Evolutionary conservation across 2,113 vertebrate species (phyloP).

Genomic region (Peucedramus taeniatus): DNA sequence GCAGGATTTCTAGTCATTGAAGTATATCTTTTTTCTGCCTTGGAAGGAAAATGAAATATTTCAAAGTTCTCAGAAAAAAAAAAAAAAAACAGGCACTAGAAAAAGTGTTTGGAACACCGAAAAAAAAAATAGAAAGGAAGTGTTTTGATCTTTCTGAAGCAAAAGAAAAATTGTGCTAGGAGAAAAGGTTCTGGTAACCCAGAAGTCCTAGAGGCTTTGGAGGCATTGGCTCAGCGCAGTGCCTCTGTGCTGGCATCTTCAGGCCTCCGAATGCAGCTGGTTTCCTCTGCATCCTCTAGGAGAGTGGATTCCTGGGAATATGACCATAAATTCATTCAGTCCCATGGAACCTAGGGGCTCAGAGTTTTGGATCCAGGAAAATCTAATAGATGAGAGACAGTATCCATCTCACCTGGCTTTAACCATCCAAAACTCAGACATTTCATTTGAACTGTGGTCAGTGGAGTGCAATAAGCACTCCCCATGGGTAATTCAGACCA

Average conservation of each 20-base stretch:
- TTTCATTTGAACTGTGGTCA: neutral
- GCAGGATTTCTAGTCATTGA: conserved; percentile 55
- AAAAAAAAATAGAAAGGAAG: neutral
- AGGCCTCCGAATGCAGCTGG: neutral
- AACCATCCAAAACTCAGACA: neutral
- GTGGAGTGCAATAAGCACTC: neutral
- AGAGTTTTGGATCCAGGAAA: neutral
- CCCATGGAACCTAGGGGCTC: neutral
- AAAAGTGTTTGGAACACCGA: neutral
- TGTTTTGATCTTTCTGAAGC: conserved; percentile 10
- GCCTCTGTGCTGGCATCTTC: neutral
- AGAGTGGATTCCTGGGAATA: neutral
- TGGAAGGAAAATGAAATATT: conserved; percentile 51
- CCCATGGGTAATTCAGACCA: neutral
- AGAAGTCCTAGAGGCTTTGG: neutral
- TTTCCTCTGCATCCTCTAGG: neutral
- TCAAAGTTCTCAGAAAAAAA: conserved; percentile 25
- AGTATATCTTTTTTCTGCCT: conserved; percentile 58
- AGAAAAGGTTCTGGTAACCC: neutral
- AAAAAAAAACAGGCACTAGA: neutral
- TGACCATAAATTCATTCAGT: neutral
- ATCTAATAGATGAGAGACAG: neutral
- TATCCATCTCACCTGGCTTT: neutral
- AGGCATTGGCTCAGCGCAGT: neutral
- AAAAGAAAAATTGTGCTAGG: neutral